Evolutionary conservation across 2,113 vertebrate genomes (phyloP), one percentile per base, ranked within the genome.

Genomic region (Nicator chloris): DNA sequence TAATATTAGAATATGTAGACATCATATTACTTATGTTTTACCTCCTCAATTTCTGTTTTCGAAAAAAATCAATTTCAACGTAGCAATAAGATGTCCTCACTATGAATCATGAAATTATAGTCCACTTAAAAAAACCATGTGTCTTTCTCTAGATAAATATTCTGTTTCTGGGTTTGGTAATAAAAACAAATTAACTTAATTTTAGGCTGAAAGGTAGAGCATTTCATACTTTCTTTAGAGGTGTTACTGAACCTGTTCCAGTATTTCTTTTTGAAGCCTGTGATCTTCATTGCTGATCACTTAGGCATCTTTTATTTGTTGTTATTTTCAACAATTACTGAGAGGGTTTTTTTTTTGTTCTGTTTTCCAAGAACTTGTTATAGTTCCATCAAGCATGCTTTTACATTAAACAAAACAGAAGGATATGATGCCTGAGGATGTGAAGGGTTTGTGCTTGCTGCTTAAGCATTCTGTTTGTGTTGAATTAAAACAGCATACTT

Each of bases 401-500:
- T 90, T 71, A 63, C 30, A 40, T 86, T 86, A 78, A 94, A 77
- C 37, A 73, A 68, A 94, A 56, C 3, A 6, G 39, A 80, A 51
- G 26, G 39, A 5, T 79, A 31, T 3, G 30, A 69, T 70, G 82
- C 33, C 69, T 87, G 77, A 71, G 79, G 90, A 86, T 49, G 28
- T 71, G 75, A 72, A 66, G 45, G 23, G 23, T 84, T 95, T 61
- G 78, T 49, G 16, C 77, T 59, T 82, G 54, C 92, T 92, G 6
- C 54, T 95, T 95, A 91, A 91, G 68, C 70, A 94, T 94, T 97
- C 93, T 94, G 72, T 88, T 97, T 96, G 88, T 92, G 79, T 72
- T 91, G 77, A 88, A 77, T 35, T 82, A 76, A 80, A 86, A 3
- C 27, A 54, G 30, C 3, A 1, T 56, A 63, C 44, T 86, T 90